Evolutionary conservation across 2,888 invertebrate species (phyloP).

Genomic region (Frankliniella intonsa): DNA sequence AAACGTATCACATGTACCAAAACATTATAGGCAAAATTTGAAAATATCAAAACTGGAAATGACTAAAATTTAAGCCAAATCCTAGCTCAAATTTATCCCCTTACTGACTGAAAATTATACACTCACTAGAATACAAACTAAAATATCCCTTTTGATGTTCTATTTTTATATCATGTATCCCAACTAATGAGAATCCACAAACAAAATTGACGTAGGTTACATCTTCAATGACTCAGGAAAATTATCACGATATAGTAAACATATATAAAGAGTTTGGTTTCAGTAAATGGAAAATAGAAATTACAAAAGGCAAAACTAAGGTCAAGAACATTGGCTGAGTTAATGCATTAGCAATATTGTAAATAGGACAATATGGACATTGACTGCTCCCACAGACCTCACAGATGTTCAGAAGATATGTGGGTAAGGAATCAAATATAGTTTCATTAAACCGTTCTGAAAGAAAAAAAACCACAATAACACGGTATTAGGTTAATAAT

Average conservation of each 20-base stretch:
- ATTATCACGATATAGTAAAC: not conserved
- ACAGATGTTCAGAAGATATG: conserved; percentile 84
- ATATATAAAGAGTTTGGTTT: not conserved
- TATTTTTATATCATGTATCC: no score
- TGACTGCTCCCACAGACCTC: conserved; percentile 93
- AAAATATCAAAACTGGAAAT: no score
- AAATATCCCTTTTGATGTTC: no score
- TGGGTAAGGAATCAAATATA: conserved; percentile 80
- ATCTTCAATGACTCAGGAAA: no score
- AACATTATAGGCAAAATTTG: no score
- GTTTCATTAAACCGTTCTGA: conserved; percentile 88
- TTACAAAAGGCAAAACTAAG: not conserved
- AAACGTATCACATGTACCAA: not conserved
- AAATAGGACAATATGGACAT: conserved; percentile 86
- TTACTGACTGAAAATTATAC: no score
- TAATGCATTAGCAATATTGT: conserved; percentile 57
- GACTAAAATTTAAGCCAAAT: no score
- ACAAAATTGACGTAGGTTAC: not conserved
- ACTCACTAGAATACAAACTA: no score
- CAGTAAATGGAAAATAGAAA: not conserved
- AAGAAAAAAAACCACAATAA: conserved; percentile 41
- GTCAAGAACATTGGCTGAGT: conserved; percentile 13
- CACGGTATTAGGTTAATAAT: conserved; percentile 3
- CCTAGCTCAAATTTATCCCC: no score
- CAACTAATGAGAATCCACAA: not conserved